A percentile compares a stretch with the other conserved stretches of the same genome.
phyloP scores from a whole-genome alignment of 2,888 invertebrate species.

The Apodemia duryi region DNA sequence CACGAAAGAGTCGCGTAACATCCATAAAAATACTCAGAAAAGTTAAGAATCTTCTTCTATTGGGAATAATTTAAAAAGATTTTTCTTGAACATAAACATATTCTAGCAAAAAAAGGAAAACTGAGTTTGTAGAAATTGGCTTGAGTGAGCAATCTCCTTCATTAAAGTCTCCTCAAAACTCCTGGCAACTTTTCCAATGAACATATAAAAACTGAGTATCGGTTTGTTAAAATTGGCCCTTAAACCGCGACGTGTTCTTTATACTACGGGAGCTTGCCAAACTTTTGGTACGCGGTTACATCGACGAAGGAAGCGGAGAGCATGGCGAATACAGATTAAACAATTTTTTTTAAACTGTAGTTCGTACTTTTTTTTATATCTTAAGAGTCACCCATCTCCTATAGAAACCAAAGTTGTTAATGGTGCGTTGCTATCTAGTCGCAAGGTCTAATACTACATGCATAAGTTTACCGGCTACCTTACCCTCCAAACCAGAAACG shows the following conservation, averaged over 20 bases:
- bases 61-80: not conserved
- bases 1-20: no score
- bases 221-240: slow-evolving; percentile 13
- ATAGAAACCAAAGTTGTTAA: no score
- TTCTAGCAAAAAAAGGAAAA: not conserved
- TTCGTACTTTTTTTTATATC: no score
- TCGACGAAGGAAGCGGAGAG: not conserved
- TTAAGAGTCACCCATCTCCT: no score
- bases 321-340: not conserved
- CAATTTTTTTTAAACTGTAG: no score
- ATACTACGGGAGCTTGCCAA: slow-evolving; percentile 8
- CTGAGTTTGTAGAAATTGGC: not conserved
- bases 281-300: not conserved
- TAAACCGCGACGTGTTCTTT: slow-evolving; percentile 14
- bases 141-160: slow-evolving; percentile 2
- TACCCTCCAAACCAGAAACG: no score
- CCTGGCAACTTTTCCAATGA: slow-evolving; percentile 9
- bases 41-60: no score
- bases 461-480: no score
- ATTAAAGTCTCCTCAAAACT: not conserved
- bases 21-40: no score
- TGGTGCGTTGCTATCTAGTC: no score
- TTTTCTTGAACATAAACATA: not conserved
- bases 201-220: slow-evolving; percentile 11
- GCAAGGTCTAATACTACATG: no score